Conservation (phyloP, 1,140 invertebrate genomes). For the Drosophila tani region DNA sequence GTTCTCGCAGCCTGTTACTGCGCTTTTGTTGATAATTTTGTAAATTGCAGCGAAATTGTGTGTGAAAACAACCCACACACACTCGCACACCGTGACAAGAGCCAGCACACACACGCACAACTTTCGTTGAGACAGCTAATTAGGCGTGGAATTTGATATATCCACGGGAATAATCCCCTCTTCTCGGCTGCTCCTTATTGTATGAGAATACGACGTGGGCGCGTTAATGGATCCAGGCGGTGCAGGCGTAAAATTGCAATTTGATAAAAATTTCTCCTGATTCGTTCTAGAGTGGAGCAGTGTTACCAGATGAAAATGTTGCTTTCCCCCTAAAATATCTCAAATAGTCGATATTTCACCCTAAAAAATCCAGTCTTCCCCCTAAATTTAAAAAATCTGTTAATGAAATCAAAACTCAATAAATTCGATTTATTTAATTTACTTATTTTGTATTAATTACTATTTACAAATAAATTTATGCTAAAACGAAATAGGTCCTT, state of each 20-base stretch:
- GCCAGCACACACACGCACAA: constrained; percentile 8
- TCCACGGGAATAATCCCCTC: not conserved
- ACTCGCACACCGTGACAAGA: constrained; percentile 9
- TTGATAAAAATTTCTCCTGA: constrained; percentile 64
- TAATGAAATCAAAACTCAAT: too few species aligned
- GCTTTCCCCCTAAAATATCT: too few species aligned
- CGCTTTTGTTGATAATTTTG: constrained; percentile 50
- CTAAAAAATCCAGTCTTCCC: too few species aligned
- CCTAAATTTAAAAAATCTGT: too few species aligned
- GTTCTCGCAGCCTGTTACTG: constrained; percentile 24
- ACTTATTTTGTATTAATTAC: too few species aligned
- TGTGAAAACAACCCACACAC: constrained; percentile 60
- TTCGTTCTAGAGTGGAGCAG: constrained; percentile 40
- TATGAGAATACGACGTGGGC: not conserved
- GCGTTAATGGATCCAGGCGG: constrained; percentile 10
- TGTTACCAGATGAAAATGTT: too few species aligned
- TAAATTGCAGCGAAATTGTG: constrained; percentile 57
- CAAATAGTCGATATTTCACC: too few species aligned
- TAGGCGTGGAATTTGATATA: constrained; percentile 15
- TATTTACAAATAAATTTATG: too few species aligned
- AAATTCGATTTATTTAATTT: too few species aligned
- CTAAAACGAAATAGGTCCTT: too few species aligned
- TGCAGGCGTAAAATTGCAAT: constrained; percentile 37
- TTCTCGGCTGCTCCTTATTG: constrained; percentile 15
- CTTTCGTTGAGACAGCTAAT: constrained; percentile 24